Percentiles rank a stretch among this genome's conserved stretches.
phyloP scores from a whole-genome alignment of 30 jellyfish, hydroid and myxozoan species.

The Cassiopea andromeda region DNA sequence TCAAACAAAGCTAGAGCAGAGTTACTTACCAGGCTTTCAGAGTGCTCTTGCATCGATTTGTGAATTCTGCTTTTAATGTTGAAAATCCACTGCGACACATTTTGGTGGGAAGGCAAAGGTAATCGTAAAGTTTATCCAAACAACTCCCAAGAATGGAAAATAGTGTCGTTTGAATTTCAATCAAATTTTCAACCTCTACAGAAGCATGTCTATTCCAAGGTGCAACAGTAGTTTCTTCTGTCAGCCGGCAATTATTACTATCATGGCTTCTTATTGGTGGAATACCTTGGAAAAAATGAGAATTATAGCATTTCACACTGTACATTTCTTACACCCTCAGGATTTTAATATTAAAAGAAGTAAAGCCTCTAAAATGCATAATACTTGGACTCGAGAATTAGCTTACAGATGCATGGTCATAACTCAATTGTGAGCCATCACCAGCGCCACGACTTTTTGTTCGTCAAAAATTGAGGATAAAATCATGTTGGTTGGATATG shows the following conservation, averaged over 20 bases:
- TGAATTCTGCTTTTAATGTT: neutral
- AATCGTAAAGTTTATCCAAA: slow-evolving; percentile 22
- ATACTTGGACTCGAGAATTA: too few relatives aligned
- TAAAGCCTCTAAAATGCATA: too few relatives aligned
- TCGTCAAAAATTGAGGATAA: too few relatives aligned
- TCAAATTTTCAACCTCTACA: slow-evolving; percentile 40
- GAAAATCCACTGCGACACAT: slow-evolving; percentile 4
- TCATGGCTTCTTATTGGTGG: slow-evolving; percentile 30
- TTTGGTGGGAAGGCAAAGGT: slow-evolving; percentile 53
- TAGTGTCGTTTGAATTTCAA: slow-evolving; percentile 42
- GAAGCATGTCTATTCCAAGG: slow-evolving; percentile 69
- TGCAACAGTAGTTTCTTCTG: slow-evolving; percentile 34
- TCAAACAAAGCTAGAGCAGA: neutral
- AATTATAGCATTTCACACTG: neutral
- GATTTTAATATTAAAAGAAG: too few relatives aligned
- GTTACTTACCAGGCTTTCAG: slow-evolving; percentile 59
- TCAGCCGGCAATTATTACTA: slow-evolving; percentile 29
- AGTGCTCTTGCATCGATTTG: slow-evolving; percentile 32
- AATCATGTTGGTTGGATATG: too few relatives aligned
- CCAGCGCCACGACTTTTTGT: too few relatives aligned
- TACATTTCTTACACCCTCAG: too few relatives aligned
- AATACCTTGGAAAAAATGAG: slow-evolving; percentile 1
- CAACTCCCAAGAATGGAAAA: slow-evolving; percentile 24
- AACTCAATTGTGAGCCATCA: too few relatives aligned
- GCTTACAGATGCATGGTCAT: too few relatives aligned